These are phyloP conservation scores for Empidonax traillii DNA, from an alignment of 2,113 vertebrate species.

Conservation along the genomic window DNA sequence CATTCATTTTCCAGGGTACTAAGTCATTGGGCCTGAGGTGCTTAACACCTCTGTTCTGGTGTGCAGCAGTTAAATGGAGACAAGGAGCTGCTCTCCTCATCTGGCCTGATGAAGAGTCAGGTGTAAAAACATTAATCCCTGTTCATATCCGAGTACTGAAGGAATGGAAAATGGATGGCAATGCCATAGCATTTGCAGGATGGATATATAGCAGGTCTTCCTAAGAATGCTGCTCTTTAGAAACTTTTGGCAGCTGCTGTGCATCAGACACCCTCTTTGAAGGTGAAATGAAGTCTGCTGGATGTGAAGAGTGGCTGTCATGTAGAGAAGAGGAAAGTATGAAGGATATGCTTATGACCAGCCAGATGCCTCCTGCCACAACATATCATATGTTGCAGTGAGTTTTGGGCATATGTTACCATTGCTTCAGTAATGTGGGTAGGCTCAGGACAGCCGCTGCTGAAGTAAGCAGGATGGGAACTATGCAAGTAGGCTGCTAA, in stretches of 20 bases:
- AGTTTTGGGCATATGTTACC: not conserved
- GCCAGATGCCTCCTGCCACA: not conserved
- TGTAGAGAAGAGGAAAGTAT: not conserved
- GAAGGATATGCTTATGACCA: not conserved
- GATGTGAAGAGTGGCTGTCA: not conserved
- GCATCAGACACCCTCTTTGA: not conserved
- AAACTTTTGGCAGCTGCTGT: not conserved
- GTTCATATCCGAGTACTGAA: not conserved
- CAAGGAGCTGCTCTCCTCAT: not conserved
- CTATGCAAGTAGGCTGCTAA: not conserved
- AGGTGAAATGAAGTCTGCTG: not conserved
- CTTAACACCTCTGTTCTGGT: not conserved
- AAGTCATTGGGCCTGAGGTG: not conserved
- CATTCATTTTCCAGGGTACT: not conserved
- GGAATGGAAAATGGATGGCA: not conserved
- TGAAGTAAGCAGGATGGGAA: not conserved
- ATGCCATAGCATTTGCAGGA: fast-evolving
- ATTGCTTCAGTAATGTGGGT: not conserved
- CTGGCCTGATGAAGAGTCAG: not conserved
- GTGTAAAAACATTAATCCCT: not conserved
- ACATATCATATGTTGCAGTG: not conserved
- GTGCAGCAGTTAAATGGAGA: not conserved
- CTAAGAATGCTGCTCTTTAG: not conserved
- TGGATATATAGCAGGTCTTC: not conserved
- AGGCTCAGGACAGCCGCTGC: not conserved